phyloP scores from a whole-genome alignment of 2,797 vertebrate genomes.

The Rhabdomys pumilio region DNA sequence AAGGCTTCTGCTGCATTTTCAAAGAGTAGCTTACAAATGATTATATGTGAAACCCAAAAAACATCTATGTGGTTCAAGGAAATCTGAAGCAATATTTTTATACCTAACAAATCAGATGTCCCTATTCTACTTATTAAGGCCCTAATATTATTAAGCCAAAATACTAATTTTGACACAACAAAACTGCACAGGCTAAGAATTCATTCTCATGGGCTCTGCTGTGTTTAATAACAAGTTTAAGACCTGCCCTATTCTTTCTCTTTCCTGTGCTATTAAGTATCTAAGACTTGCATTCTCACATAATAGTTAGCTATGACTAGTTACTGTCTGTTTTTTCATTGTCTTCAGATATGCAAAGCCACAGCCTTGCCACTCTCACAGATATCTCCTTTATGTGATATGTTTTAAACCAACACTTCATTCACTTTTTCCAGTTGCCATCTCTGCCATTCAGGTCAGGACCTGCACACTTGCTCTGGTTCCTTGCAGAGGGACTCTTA shows the following conservation, averaged over 20 bases:
- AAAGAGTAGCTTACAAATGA: not conserved
- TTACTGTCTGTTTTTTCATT: slow-evolving; percentile 6
- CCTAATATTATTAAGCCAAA: not conserved
- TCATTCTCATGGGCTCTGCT: not conserved
- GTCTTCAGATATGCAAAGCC: not conserved
- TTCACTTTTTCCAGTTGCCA: not conserved
- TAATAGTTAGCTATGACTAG: not conserved
- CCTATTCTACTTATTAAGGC: not conserved
- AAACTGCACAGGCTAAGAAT: not conserved
- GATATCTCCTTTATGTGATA: not conserved
- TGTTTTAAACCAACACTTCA: not conserved
- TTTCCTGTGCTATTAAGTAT: not conserved
- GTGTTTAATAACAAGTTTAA: not conserved
- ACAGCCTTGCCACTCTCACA: not conserved
- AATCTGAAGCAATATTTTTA: not conserved
- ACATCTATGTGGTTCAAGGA: not conserved
- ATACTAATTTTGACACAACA: not conserved
- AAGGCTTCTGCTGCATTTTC: not conserved
- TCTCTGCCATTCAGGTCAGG: not conserved
- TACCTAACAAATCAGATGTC: not conserved
- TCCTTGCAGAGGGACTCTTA: not conserved
- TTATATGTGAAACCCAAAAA: not conserved
- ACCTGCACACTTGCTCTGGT: not conserved
- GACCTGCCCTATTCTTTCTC: not conserved
- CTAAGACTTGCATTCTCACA: not conserved